Evolutionary conservation across 2,113 vertebrate species (phyloP).

Genomic region (Microcebus ravelobensis): DNA sequence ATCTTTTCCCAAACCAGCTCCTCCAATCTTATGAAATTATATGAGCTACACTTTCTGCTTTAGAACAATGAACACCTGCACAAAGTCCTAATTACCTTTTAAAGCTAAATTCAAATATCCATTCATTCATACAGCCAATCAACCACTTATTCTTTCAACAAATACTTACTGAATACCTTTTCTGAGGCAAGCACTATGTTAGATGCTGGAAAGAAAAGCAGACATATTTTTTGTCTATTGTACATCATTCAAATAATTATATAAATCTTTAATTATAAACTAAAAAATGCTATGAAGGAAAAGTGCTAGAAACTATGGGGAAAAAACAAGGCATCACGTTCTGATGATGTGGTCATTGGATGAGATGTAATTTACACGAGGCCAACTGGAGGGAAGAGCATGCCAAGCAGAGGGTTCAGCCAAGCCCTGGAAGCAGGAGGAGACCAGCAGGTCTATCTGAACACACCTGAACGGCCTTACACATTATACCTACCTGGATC

Average conservation of each 20-base stretch:
- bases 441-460: not conserved
- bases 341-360: not conserved
- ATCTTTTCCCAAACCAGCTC: conserved; percentile 21
- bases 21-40: conserved; percentile 14
- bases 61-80: conserved; percentile 17
- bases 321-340: conserved; percentile 28
- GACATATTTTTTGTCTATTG: not conserved
- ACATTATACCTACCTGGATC: not conserved
- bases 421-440: not conserved
- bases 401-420: not conserved
- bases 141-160: conserved; percentile 55
- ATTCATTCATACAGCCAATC: conserved; percentile 40
- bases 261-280: conserved; percentile 38
- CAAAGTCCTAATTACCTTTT: conserved; percentile 52
- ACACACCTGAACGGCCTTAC: not conserved
- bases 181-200: not conserved
- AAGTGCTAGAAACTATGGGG: not conserved
- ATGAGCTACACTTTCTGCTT: not conserved
- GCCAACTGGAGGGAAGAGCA: not conserved
- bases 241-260: conserved; percentile 4
- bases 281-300: conserved; percentile 10
- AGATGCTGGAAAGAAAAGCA: conserved; percentile 19
- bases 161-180: conserved; percentile 33
- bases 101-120: conserved; percentile 50
- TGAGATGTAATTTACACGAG: not conserved